A percentile compares a stretch with the other conserved stretches of the same genome.
phyloP scores from a whole-genome alignment of 2,888 invertebrate species.

The Rugalucina vietnamica region DNA sequence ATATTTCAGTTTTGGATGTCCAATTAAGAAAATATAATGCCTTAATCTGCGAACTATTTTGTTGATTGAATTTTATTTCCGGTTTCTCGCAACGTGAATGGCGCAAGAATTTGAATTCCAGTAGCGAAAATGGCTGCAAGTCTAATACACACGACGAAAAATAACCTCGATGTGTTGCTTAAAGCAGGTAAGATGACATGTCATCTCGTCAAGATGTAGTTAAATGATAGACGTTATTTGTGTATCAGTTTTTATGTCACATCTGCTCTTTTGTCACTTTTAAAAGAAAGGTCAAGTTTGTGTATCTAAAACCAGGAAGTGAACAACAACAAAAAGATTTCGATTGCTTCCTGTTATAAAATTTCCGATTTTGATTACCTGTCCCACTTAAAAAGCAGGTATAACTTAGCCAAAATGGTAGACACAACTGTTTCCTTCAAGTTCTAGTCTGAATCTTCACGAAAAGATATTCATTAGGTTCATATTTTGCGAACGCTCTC shows the following conservation, averaged over 20 bases:
- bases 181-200: conserved; percentile 72
- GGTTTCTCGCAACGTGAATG: conserved; percentile 64
- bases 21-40: not conserved
- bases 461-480: no score
- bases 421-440: no score
- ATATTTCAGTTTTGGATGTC: no score
- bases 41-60: conserved; percentile 57
- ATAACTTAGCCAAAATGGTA: no score
- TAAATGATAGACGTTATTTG: not conserved
- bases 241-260: not conserved
- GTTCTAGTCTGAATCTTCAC: no score
- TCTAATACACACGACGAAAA: conserved; percentile 61
- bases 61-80: conserved; percentile 60
- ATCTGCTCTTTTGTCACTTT: not conserved
- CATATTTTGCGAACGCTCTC: no score
- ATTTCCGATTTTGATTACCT: no score
- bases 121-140: conserved; percentile 65
- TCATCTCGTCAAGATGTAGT: not conserved
- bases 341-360: no score
- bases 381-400: no score
- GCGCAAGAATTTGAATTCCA: conserved; percentile 65
- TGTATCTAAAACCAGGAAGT: conserved; percentile 74
- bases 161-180: conserved; percentile 74
- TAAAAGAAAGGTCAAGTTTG: not conserved
- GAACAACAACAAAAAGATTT: no score